These are phyloP conservation scores for Oscheius sp. DNA, from an alignment of 1,140 invertebrate genomes.

Conservation along the genomic window DNA sequence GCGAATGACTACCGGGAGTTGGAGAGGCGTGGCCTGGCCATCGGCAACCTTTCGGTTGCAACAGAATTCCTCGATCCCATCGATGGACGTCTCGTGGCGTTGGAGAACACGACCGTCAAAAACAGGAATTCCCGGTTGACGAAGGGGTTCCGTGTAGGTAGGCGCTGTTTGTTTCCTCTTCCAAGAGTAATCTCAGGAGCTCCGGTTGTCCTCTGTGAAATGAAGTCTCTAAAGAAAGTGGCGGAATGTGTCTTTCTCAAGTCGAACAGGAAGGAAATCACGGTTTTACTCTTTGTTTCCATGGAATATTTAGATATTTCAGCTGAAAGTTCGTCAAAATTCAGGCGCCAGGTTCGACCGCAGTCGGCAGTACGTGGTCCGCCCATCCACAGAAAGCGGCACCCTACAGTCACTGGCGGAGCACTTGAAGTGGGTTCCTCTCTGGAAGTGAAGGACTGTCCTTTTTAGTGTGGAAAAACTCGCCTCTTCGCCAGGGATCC, in stretches of 20 bases:
- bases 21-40: slow-evolving; percentile 1
- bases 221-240: background rate
- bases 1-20: background rate
- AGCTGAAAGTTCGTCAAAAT: background rate
- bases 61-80: background rate
- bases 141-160: background rate
- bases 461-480: background rate
- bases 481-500: background rate
- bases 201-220: background rate
- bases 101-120: background rate
- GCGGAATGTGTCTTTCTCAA: background rate
- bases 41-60: background rate
- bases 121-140: background rate
- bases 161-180: background rate
- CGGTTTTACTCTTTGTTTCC: background rate
- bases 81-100: background rate
- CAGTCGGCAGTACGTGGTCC: background rate
- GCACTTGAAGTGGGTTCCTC: too few species aligned
- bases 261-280: background rate
- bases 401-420: background rate
- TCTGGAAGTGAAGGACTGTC: too few species aligned
- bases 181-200: background rate
- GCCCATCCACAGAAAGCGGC: background rate
- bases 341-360: background rate
- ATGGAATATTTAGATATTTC: background rate